These are phyloP conservation scores for Rhamnusium bicolor DNA, from an alignment of 2,888 invertebrate species.

Conservation along the genomic window DNA sequence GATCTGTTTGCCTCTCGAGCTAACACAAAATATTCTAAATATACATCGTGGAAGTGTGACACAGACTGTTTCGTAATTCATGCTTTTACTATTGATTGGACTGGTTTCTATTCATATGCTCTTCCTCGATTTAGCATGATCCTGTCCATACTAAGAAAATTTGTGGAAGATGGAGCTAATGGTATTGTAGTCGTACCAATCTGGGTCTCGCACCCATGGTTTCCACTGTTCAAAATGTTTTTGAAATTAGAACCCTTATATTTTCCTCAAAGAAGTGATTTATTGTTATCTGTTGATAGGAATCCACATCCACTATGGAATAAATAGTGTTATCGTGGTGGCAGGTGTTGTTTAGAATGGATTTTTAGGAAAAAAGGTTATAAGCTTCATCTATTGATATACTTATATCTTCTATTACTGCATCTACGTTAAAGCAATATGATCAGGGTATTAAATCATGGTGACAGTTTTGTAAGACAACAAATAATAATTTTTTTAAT, in stretches of 20 bases:
- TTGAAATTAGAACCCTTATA: neutral
- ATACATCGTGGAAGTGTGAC: conserved; percentile 18
- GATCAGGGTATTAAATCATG: neutral
- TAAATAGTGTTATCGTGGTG: neutral
- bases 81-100: conserved; percentile 13
- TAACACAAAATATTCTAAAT: neutral
- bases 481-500: neutral
- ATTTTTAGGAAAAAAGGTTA: neutral
- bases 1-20: neutral
- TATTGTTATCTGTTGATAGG: neutral
- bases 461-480: neutral
- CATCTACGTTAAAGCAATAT: conserved; percentile 10
- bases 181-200: neutral
- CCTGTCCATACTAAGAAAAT: conserved; percentile 2
- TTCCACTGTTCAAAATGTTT: neutral
- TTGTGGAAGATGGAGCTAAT: neutral
- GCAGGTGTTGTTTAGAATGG: neutral
- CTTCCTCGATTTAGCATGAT: conserved; percentile 26
- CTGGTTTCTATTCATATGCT: conserved; percentile 12
- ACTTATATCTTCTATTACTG: conserved; percentile 8
- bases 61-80: neutral
- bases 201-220: neutral
- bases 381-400: neutral
- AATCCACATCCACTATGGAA: conserved; percentile 19
- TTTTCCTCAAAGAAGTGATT: neutral